Evolutionary conservation across 2,113 vertebrate genomes (phyloP), one percentile per base, ranked within the genome.

Genomic region (Ranitomeya variabilis): DNA sequence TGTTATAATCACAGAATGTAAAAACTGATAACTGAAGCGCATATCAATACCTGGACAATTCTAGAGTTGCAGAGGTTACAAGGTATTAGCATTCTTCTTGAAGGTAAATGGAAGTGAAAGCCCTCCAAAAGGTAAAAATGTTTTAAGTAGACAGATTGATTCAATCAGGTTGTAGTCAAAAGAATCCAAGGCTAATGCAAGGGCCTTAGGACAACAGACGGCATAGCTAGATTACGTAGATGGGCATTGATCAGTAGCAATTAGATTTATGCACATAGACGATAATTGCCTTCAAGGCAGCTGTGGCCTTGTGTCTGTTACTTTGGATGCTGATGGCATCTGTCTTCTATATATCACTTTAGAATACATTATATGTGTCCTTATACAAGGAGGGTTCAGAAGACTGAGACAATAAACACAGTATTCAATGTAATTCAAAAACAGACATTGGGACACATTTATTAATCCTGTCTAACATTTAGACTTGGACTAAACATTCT

Each of bases 101-200:
- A 87, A 18, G 45, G 9, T 87, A 5, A 87, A 31, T 80, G 52
- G 79, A 80, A 80, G 60, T 79, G 62, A 87, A 87, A 66, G 77
- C 4, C 74, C 18, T 80, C 52, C 37, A 80, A 69, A 69, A 87
- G 86, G 51, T 67, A 23, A 69, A 62, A 31, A 76, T 80, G 74
- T 86, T 86, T 79, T 80, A 79, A 76, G 76, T 51, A 80, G 45
- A 87, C 51, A 79, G 45, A 87, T 87, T 80, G 86, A 87, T 71
- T 62, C n/a, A 57, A 69, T 87, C 86, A 37, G 76, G 14, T 57
- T 8, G 64, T 51, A 54, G 45, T 87, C 86, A 80, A 87, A 80
- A 80, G 16, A 23, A 37, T 67, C 51, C 77, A 69, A 79, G 86
- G 51, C 77, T 69, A 80, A 87, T 80, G 77, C 51, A 18, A 37